These are phyloP conservation scores for Gallinago media DNA, from an alignment of 2,113 vertebrate genomes.

Conservation along the genomic window DNA sequence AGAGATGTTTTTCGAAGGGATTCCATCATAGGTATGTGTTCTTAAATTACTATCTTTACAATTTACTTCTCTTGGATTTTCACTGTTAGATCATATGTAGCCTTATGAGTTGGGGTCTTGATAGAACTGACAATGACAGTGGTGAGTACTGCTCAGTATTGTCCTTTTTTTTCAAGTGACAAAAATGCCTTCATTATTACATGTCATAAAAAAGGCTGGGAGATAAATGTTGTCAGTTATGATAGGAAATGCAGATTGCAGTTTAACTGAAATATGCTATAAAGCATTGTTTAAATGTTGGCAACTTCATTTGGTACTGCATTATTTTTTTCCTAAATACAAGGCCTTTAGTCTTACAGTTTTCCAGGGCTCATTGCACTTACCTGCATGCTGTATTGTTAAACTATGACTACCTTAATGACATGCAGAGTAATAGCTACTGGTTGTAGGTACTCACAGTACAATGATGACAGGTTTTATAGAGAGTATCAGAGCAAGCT, in stretches of 20 bases:
- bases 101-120: not conserved
- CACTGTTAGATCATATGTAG: not conserved
- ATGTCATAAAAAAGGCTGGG: not conserved
- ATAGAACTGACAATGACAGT: not conserved
- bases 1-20: slow-evolving; percentile 99
- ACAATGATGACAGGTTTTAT: not conserved
- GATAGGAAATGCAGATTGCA: not conserved
- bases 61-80: not conserved
- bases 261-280: not conserved
- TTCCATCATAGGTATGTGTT: slow-evolving; percentile 94
- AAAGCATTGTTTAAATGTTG: not conserved
- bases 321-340: not conserved
- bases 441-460: not conserved
- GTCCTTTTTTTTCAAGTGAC: not conserved
- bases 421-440: not conserved
- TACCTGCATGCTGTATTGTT: not conserved
- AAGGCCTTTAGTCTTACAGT: not conserved
- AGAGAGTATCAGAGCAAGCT: not conserved
- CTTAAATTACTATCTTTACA: not conserved
- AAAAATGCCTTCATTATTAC: not conserved
- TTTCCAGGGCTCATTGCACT: not conserved
- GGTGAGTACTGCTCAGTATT: not conserved
- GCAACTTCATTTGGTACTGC: not conserved
- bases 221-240: not conserved
- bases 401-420: not conserved